Percentiles rank a stretch among this genome's conserved stretches.
Conservation (phyloP, 2,888 invertebrate species). For the Drosophila acutilabella region DNA sequence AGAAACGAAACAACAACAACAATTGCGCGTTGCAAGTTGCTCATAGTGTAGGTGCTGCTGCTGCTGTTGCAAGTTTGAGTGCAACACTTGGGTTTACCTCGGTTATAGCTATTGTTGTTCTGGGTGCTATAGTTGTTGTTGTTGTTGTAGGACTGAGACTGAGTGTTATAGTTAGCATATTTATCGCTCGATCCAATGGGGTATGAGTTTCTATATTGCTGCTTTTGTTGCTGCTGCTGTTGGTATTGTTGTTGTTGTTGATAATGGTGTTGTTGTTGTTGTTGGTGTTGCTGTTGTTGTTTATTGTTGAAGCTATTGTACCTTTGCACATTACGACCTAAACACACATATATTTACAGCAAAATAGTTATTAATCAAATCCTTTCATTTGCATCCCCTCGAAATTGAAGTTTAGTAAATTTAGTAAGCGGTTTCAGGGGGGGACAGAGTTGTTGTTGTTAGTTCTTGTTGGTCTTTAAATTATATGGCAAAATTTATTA, state of each 20-base stretch:
- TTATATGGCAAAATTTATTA: slow-evolving; percentile 36
- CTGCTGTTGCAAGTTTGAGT: slow-evolving; percentile 18
- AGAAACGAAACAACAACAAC: slow-evolving; percentile 25
- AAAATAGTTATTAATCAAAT: neutral
- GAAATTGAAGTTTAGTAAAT: slow-evolving; percentile 3
- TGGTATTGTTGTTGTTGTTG: slow-evolving; percentile 59
- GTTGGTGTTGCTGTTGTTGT: slow-evolving; percentile 61
- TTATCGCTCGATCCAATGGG: slow-evolving; percentile 77
- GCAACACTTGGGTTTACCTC: slow-evolving; percentile 70
- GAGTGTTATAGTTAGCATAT: slow-evolving; percentile 72
- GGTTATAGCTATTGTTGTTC: slow-evolving; percentile 60
- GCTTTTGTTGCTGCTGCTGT: slow-evolving; percentile 69
- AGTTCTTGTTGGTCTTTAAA: slow-evolving; percentile 5
- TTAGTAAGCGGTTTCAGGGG: slow-evolving; percentile 13
- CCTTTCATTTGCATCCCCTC: neutral
- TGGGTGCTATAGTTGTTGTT: slow-evolving; percentile 44
- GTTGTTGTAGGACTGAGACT: slow-evolving; percentile 65
- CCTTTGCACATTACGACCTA: slow-evolving; percentile 75
- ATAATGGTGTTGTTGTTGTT: slow-evolving; percentile 44
- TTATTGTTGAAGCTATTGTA: slow-evolving; percentile 69
- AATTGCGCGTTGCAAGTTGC: slow-evolving; percentile 27
- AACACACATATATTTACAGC: slow-evolving; percentile 27
- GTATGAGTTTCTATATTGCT: slow-evolving; percentile 83
- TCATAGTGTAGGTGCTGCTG: slow-evolving; percentile 8
- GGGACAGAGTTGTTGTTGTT: slow-evolving; percentile 16